Base-by-base conservation (phyloP, 1,140 invertebrate genomes). In the Bombus picipes region DNA sequence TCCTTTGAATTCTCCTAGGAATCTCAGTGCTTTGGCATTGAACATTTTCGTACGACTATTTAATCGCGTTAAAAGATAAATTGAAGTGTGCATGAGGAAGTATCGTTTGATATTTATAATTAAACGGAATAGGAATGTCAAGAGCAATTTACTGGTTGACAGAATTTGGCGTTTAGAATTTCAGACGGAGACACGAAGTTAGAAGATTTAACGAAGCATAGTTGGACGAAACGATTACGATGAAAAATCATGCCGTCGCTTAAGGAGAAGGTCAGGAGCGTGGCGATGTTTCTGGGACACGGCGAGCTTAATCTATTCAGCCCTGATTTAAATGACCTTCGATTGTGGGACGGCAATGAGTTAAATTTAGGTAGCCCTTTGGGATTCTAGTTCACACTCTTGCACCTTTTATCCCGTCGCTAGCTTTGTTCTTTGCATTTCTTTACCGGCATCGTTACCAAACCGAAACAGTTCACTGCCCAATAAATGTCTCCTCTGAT, bases 281-380 rank as follows among this genome's bases (percentile, higher is more conserved):
- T 68, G 73, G 10, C 82, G 82, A 83, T 57, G 75, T 79, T 84
- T 84, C 82, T 84, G 65, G 82, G 82, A 71, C 82, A 79, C 76
- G 76, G 0, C 43, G 81, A n/a, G 82, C 65, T 84, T 79, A 84
- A 84, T 79, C 82, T 84, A 79, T 84, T 79, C 66, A 79, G 82
- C 82, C 65, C 74, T 79, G 66, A 84, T 79, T 84, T 71, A 79
- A 79, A 71, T 84, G 82, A 79, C 82, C 82, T 84, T 84, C 82
- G 82, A 84, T 79, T 34, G 53, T 79, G 47, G 47, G 53, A 71
- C 66, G 82, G 82, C 76, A 84, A 79, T 84, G 82, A 79, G 82
- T 84, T 84, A 84, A 84, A 84, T 84, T 84, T 84, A 84, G 82
- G 82, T 71, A 59, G 82, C 82, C 82, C 82, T 84, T 84, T 71